phyloP scores from a whole-genome alignment of 2,113 vertebrate species.

The Myotis brandtii region DNA sequence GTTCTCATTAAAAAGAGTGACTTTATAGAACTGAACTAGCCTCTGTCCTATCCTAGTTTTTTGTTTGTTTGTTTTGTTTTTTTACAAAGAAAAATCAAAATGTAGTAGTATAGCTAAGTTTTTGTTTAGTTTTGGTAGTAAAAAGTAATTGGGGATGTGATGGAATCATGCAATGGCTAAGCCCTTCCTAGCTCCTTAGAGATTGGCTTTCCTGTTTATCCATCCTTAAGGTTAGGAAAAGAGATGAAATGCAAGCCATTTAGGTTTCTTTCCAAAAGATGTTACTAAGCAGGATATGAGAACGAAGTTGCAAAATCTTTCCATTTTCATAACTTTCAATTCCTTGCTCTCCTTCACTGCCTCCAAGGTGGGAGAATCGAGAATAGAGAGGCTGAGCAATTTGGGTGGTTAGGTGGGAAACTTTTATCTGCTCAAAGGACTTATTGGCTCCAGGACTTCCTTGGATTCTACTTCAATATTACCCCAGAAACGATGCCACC shows the following conservation, averaged over 20 bases:
- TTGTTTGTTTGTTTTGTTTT: background rate
- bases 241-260: background rate
- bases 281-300: background rate
- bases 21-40: background rate
- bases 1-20: background rate
- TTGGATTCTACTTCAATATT: conserved; percentile 31
- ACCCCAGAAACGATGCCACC: conserved; percentile 16
- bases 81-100: background rate
- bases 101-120: background rate
- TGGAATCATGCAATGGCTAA: background rate
- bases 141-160: background rate
- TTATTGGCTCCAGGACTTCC: conserved; percentile 5
- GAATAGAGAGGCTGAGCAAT: background rate
- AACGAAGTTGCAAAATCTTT: background rate
- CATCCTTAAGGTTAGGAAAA: background rate
- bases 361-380: background rate
- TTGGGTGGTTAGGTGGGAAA: background rate
- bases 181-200: background rate
- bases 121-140: background rate
- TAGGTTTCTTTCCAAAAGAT: background rate
- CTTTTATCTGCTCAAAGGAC: conserved; percentile 18
- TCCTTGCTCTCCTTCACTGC: background rate
- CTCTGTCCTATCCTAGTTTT: background rate
- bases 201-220: background rate
- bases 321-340: background rate